Evolutionary conservation across 2,888 invertebrate species (phyloP).

Genomic region (Neoaliturus tenellus): DNA sequence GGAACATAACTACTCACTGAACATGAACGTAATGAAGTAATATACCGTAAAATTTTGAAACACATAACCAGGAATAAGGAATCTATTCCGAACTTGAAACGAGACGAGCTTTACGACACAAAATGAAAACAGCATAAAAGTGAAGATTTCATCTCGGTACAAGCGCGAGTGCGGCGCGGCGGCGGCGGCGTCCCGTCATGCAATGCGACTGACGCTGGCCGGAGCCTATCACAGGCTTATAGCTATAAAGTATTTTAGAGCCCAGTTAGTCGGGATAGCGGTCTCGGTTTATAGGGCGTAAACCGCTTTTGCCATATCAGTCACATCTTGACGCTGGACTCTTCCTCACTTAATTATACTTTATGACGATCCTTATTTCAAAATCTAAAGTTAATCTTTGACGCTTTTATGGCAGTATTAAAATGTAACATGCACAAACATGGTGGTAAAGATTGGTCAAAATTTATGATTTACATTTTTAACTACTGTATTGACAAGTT

Average conservation of each 20-base stretch:
- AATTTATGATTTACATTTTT: too few species aligned
- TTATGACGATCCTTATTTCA: not conserved
- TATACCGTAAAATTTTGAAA: too few species aligned
- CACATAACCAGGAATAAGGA: too few species aligned
- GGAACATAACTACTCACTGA: too few species aligned
- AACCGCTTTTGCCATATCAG: slow-evolving; percentile 46
- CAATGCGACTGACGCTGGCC: not conserved
- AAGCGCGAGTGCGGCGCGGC: not conserved
- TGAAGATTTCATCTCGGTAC: not conserved
- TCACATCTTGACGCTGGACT: slow-evolving; percentile 34
- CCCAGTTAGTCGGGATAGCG: slow-evolving; percentile 28
- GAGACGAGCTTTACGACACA: not conserved
- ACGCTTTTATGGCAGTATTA: too few species aligned
- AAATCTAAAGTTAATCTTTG: not conserved
- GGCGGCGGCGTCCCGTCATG: too few species aligned
- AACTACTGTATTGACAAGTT: too few species aligned
- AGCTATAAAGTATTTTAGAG: slow-evolving; percentile 46
- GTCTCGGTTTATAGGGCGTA: slow-evolving; percentile 49
- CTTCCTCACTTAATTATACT: not conserved
- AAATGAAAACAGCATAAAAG: not conserved
- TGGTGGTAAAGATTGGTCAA: too few species aligned
- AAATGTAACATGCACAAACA: too few species aligned
- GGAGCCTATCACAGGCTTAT: slow-evolving; percentile 35
- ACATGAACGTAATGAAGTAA: too few species aligned
- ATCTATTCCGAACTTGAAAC: not conserved